A percentile compares a stretch with the other conserved stretches of the same genome.
These are phyloP conservation scores for Musca vetustissima DNA, from an alignment of 1,140 invertebrate genomes.

Conservation along the genomic window DNA sequence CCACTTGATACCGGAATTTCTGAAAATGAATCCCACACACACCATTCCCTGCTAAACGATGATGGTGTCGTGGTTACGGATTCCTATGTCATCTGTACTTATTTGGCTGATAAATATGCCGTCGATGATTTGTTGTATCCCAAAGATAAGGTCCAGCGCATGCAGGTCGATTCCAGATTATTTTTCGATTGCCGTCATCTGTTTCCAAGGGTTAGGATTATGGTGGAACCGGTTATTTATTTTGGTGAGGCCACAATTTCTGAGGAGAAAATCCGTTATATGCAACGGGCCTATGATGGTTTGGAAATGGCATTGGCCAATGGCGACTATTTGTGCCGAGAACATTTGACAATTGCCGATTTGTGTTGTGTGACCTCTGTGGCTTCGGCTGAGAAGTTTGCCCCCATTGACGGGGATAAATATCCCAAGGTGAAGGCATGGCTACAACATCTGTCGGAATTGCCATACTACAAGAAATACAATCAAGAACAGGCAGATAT, in stretches of 20 bases:
- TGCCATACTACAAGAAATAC: constrained; percentile 57
- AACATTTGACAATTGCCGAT: constrained; percentile 60
- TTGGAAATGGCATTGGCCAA: constrained; percentile 57
- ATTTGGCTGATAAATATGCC: constrained; percentile 62
- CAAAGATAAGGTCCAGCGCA: constrained; percentile 58
- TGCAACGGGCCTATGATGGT: constrained; percentile 58
- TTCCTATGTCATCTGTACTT: constrained; percentile 64
- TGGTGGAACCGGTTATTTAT: constrained; percentile 49
- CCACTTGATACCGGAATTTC: no score
- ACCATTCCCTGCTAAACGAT: constrained; percentile 69
- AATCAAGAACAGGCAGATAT: no score
- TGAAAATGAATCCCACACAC: no score
- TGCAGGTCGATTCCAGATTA: constrained; percentile 60
- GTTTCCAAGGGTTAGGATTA: constrained; percentile 61
- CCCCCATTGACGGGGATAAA: constrained; percentile 48
- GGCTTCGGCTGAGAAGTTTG: constrained; percentile 48
- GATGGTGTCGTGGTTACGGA: constrained; percentile 65
- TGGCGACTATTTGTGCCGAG: constrained; percentile 53
- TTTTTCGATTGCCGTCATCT: constrained; percentile 65
- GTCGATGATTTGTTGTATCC: constrained; percentile 61
- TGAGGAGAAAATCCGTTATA: constrained; percentile 40
- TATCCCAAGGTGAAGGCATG: constrained; percentile 53
- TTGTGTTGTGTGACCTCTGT: constrained; percentile 55
- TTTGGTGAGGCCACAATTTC: constrained; percentile 33
- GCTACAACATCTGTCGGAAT: constrained; percentile 47